Conservation (phyloP, 2,888 invertebrate genomes). For the Philhelius pedissequus region DNA sequence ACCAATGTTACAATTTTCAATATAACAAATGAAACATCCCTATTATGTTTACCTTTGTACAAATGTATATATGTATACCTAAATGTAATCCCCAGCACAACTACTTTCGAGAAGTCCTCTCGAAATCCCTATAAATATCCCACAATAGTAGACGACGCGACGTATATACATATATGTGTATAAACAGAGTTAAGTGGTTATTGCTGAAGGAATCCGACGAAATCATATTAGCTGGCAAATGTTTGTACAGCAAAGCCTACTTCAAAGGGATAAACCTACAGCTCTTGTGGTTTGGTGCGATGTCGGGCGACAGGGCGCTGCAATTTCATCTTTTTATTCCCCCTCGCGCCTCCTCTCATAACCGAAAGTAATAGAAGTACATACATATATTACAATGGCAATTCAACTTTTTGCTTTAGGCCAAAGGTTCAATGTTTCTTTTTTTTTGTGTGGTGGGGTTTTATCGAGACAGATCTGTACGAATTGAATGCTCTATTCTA, state of each 20-base stretch:
- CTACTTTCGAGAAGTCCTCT: neutral
- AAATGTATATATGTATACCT: neutral
- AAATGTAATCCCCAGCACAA: constrained; percentile 1
- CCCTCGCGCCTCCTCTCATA: neutral
- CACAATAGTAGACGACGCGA: constrained; percentile 3
- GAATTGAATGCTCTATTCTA: constrained; percentile 6
- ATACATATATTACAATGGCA: constrained; percentile 46
- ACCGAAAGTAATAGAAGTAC: neutral
- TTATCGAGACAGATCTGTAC: neutral
- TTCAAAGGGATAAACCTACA: constrained; percentile 30
- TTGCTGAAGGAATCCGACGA: constrained; percentile 17
- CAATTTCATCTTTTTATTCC: neutral
- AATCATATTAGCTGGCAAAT: constrained; percentile 58
- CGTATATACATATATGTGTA: neutral
- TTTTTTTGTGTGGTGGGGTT: constrained; percentile 15
- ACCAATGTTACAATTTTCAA: neutral
- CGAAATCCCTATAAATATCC: constrained; percentile 22
- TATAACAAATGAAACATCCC: constrained; percentile 15
- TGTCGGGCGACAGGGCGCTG: constrained; percentile 2
- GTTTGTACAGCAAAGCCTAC: constrained; percentile 40
- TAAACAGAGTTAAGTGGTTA: constrained; percentile 35
- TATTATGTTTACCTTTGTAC: neutral
- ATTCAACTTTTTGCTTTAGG: constrained; percentile 23
- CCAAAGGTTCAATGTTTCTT: neutral
- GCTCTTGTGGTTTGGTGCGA: too few relatives aligned